Evolutionary conservation across 1,140 invertebrate genomes (phyloP).

Genomic region (Tenebrio molitor): DNA sequence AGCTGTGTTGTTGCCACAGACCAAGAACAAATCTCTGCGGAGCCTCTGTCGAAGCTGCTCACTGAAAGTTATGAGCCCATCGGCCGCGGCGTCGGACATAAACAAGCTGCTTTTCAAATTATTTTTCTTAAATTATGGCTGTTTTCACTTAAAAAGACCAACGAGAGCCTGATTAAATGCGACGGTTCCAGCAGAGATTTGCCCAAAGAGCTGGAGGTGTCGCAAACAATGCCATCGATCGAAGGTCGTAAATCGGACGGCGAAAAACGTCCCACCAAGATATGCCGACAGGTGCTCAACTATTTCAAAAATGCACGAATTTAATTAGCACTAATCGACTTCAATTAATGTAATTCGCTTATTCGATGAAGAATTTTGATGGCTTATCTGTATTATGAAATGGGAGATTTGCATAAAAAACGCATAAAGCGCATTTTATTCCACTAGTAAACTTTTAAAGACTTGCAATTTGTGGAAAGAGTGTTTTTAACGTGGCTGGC

Average conservation of each 20-base stretch:
- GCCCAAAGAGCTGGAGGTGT: neutral
- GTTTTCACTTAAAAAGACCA: slow-evolving; percentile 23
- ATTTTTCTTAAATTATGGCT: slow-evolving; percentile 23
- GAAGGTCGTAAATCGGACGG: too few relatives aligned
- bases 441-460: slow-evolving; percentile 17
- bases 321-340: slow-evolving; percentile 35
- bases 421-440: slow-evolving; percentile 25
- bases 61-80: slow-evolving; percentile 38
- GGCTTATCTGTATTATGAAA: slow-evolving; percentile 32
- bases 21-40: slow-evolving; percentile 48
- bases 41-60: slow-evolving; percentile 42
- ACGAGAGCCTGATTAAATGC: neutral
- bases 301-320: slow-evolving; percentile 26
- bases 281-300: slow-evolving; percentile 18
- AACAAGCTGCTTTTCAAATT: too few relatives aligned
- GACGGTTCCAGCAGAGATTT: too few relatives aligned
- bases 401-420: slow-evolving; percentile 30
- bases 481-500: slow-evolving; percentile 1
- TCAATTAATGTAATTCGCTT: slow-evolving; percentile 39
- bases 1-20: slow-evolving; percentile 35
- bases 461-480: slow-evolving; percentile 15
- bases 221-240: neutral
- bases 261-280: too few relatives aligned
- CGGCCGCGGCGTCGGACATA: neutral
- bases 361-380: slow-evolving; percentile 30